Evolutionary conservation across 2,888 invertebrate species (phyloP).

Genomic region (Agrenia bidenticulata): DNA sequence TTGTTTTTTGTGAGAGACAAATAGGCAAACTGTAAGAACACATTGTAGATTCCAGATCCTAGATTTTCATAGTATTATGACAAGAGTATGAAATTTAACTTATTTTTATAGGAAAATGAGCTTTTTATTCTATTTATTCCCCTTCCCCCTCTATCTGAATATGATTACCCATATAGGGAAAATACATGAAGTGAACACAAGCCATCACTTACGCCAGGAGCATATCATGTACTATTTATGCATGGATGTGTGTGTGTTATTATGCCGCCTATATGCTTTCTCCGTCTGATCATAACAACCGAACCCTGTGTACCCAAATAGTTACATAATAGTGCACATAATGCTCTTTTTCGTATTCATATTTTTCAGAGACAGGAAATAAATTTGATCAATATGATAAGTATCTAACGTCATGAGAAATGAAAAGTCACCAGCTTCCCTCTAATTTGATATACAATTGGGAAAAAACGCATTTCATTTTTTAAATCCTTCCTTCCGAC

Average conservation of each 20-base stretch:
- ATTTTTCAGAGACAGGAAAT: constrained; percentile 38
- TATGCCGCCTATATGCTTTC: no score
- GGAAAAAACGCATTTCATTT: constrained; percentile 18
- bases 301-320: background rate
- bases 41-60: constrained; percentile 8
- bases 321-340: background rate
- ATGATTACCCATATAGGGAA: constrained; percentile 8
- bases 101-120: constrained; percentile 47
- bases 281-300: no score
- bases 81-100: constrained; percentile 43
- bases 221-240: background rate
- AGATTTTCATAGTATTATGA: constrained; percentile 12
- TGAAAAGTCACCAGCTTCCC: constrained; percentile 35
- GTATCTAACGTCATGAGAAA: constrained; percentile 36
- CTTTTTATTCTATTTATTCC: constrained; percentile 45
- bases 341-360: constrained; percentile 20
- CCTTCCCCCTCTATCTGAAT: constrained; percentile 24
- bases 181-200: background rate
- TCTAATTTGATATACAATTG: constrained; percentile 22
- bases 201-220: constrained; percentile 2
- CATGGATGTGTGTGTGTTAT: background rate
- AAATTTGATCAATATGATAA: constrained; percentile 36
- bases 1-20: constrained; percentile 9
- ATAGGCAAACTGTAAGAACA: no score
- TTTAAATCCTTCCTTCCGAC: constrained; percentile 22